phyloP scores from a whole-genome alignment of 2,888 invertebrate genomes.

The Mesorhabditis belari region DNA sequence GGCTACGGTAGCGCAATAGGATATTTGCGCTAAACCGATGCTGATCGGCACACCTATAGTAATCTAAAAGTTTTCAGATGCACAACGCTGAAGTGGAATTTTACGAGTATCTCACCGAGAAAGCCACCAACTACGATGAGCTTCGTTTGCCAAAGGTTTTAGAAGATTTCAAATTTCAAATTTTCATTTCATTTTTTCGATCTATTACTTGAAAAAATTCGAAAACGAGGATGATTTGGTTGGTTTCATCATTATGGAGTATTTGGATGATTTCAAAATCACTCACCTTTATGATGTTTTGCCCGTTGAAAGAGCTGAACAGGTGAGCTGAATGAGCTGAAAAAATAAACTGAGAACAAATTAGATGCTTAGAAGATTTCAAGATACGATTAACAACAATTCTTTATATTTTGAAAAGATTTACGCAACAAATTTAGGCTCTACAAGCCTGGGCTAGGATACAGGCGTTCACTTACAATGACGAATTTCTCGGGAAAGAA shows the following conservation, averaged over 20 bases:
- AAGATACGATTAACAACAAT: not conserved
- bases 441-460: not conserved
- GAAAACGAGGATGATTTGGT: not conserved
- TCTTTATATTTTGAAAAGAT: no score
- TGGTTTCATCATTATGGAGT: not conserved
- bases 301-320: not conserved
- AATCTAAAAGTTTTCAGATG: not conserved
- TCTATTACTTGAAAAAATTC: not conserved
- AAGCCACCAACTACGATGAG: not conserved
- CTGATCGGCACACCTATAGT: no score
- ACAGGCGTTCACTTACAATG: not conserved
- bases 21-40: no score
- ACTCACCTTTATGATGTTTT: not conserved
- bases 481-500: not conserved
- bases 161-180: not conserved
- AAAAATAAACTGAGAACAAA: no score
- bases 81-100: not conserved
- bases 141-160: not conserved
- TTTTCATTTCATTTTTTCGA: not conserved
- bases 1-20: no score
- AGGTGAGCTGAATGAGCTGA: not conserved
- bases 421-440: not conserved
- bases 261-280: not conserved
- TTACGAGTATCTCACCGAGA: not conserved
- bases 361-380: no score